Evolutionary conservation across 2,797 vertebrate genomes (phyloP).

Genomic region (Monodelphis domestica): DNA sequence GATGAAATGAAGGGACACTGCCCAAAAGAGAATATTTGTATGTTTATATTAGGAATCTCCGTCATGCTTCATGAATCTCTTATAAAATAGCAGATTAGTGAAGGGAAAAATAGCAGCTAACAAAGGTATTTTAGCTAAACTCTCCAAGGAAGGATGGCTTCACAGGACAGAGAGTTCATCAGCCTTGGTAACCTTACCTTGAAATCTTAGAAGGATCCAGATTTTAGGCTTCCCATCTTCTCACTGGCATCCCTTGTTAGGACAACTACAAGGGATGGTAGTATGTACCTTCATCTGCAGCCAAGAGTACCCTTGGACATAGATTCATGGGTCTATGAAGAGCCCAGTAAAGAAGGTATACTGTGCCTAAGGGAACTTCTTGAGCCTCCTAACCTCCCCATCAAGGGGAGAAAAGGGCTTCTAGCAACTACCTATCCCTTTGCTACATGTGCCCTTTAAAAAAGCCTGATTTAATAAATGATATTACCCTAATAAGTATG

Average conservation of each 20-base stretch:
- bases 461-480: neutral
- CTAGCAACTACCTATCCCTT: neutral
- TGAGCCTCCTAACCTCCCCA: neutral
- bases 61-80: neutral
- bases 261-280: neutral
- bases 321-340: neutral
- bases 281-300: neutral
- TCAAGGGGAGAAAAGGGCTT: neutral
- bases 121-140: neutral
- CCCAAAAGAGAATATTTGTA: neutral
- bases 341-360: neutral
- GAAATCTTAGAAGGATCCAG: neutral
- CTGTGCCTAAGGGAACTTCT: neutral
- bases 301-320: neutral
- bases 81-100: neutral
- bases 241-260: neutral
- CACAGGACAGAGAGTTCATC: neutral
- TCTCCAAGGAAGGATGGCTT: neutral
- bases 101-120: neutral
- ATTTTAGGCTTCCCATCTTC: neutral
- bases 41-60: neutral
- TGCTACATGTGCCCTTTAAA: too few species aligned
- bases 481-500: neutral
- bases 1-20: neutral
- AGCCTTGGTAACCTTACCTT: neutral